These are phyloP conservation scores for Myotis findleyi DNA, from an alignment of 2,797 vertebrate species.

Conservation along the genomic window DNA sequence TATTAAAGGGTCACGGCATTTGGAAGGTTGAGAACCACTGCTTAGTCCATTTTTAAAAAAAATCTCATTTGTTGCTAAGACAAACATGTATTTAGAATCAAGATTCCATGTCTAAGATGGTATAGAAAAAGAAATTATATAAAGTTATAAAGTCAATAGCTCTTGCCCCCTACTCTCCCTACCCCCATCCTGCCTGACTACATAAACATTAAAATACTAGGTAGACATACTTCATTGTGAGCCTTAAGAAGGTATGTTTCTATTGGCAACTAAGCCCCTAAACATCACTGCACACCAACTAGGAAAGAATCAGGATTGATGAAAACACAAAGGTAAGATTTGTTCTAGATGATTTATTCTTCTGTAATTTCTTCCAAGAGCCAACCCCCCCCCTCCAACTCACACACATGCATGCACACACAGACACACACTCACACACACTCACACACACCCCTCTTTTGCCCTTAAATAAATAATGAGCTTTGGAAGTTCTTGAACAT, in stretches of 20 bases:
- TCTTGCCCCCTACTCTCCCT: background rate
- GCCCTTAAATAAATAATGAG: constrained; percentile 82
- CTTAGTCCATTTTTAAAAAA: background rate
- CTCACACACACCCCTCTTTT: background rate
- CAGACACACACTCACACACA: constrained; percentile 21
- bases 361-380: constrained; percentile 83
- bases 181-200: constrained; percentile 55
- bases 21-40: too few relatives aligned
- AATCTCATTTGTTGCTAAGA: background rate
- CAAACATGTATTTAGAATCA: background rate
- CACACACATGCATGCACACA: background rate
- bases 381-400: constrained; percentile 2
- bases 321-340: constrained; percentile 84
- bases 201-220: constrained; percentile 83
- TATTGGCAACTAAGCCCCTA: constrained; percentile 82
- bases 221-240: constrained; percentile 83
- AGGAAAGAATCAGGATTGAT: constrained; percentile 75
- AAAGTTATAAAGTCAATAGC: constrained; percentile 10
- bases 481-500: constrained; percentile 82
- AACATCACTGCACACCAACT: constrained; percentile 83
- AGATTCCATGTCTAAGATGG: background rate
- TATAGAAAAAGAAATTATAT: constrained; percentile 43
- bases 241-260: constrained; percentile 84
- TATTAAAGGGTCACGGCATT: too few relatives aligned
- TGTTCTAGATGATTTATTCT: constrained; percentile 85